phyloP scores from a whole-genome alignment of 2,113 vertebrate species.

The Echinops telfairi region DNA sequence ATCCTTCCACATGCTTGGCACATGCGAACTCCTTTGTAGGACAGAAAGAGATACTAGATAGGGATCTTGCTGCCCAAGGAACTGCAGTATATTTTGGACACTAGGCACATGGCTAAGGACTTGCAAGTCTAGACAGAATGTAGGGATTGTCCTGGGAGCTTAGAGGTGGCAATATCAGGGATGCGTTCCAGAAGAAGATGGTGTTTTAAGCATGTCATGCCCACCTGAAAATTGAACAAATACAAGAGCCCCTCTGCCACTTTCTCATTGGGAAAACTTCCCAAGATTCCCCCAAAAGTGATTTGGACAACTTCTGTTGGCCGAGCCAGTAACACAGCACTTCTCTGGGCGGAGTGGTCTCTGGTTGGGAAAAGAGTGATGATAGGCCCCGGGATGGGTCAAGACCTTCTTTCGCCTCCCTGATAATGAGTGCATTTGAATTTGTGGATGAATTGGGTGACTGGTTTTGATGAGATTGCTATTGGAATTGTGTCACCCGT shows the following conservation, averaged over 20 bases:
- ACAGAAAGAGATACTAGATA: background rate
- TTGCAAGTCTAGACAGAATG: background rate
- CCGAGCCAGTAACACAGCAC: background rate
- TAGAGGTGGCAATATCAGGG: background rate
- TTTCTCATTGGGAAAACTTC: conserved; percentile 25
- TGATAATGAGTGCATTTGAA: conserved; percentile 79
- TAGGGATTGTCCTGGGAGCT: background rate
- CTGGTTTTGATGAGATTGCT: conserved; percentile 82
- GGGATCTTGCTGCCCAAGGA: background rate
- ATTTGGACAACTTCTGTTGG: conserved; percentile 29
- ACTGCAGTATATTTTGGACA: background rate
- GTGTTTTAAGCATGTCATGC: background rate
- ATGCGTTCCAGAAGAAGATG: conserved; percentile 37
- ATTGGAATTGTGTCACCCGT: conserved; percentile 80
- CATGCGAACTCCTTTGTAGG: conserved; percentile 16
- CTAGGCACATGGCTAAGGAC: background rate
- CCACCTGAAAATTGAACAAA: background rate
- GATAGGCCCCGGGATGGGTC: background rate
- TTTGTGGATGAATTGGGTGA: conserved; percentile 75
- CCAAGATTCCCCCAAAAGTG: background rate
- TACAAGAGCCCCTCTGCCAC: background rate
- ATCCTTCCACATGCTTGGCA: background rate
- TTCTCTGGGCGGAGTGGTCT: background rate
- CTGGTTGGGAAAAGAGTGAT: conserved; percentile 29
- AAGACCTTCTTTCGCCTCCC: conserved; percentile 17